phyloP scores from a whole-genome alignment of 2,888 invertebrate species.

The Mesorhabditis sp. region DNA sequence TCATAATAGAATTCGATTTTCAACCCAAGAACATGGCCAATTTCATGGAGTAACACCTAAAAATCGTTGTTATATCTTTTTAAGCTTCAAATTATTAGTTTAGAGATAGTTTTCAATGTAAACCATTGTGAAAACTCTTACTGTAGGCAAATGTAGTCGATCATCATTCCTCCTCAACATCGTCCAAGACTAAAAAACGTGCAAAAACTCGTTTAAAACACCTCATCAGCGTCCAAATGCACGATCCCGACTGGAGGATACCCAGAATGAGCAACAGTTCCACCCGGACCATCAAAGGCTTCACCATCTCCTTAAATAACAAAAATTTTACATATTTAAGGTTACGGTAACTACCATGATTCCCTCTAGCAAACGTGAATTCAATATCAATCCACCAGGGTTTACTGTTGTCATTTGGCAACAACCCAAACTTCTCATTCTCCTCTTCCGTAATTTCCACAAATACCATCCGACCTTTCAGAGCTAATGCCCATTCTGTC shows the following conservation, averaged over 20 bases:
- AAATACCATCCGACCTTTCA: slow-evolving; percentile 19
- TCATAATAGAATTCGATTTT: slow-evolving; percentile 47
- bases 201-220: not conserved
- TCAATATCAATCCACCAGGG: slow-evolving; percentile 31
- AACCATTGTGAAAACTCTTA: too few relatives aligned
- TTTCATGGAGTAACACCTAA: slow-evolving; percentile 52
- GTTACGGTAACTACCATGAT: slow-evolving; percentile 36
- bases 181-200: too few relatives aligned
- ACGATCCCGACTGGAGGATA: slow-evolving; percentile 49
- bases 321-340: slow-evolving; percentile 7
- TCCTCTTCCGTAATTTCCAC: slow-evolving; percentile 10
- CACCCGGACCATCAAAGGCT: slow-evolving; percentile 39
- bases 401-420: not conserved
- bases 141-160: too few relatives aligned
- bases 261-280: slow-evolving; percentile 50
- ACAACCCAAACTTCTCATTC: slow-evolving; percentile 8
- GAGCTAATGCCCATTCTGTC: slow-evolving; percentile 21
- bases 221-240: slow-evolving; percentile 51
- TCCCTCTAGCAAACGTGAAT: slow-evolving; percentile 40
- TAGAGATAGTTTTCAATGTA: too few relatives aligned
- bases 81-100: too few relatives aligned
- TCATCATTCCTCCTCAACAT: too few relatives aligned
- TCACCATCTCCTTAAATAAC: slow-evolving; percentile 8
- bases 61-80: not conserved
- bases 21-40: slow-evolving; percentile 54